Evolutionary conservation across 23 tunicate genomes (phyloP).

Genomic region (Trididemnum clinides): DNA sequence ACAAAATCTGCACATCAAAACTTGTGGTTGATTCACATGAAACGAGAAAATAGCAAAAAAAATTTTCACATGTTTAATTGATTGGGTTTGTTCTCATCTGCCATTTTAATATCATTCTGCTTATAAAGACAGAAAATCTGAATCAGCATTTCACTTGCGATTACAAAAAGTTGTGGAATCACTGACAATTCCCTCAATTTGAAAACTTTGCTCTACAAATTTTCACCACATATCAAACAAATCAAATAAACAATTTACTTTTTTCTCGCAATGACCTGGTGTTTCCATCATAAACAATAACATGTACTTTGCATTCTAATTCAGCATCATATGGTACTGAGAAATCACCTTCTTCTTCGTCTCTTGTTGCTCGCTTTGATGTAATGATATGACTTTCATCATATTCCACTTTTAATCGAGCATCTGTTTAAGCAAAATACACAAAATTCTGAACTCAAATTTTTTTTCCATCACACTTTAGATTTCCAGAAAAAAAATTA

Average conservation of each 20-base stretch:
- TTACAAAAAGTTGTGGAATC: too few species aligned
- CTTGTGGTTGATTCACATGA: too few species aligned
- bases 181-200: too few species aligned
- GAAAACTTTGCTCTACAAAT: too few species aligned
- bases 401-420: slow-evolving; percentile 73
- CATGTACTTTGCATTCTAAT: slow-evolving; percentile 91
- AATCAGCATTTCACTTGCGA: too few species aligned
- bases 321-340: slow-evolving; percentile 88
- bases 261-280: slow-evolving; percentile 67
- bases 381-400: slow-evolving; percentile 94
- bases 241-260: slow-evolving; percentile 50
- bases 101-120: too few species aligned
- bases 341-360: slow-evolving; percentile 59
- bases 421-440: slow-evolving; percentile 49
- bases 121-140: too few species aligned
- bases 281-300: slow-evolving; percentile 86
- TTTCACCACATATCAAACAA: too few species aligned
- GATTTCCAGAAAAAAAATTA: not conserved
- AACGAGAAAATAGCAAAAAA: too few species aligned
- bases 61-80: too few species aligned
- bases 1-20: too few species aligned
- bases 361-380: slow-evolving; percentile 56
- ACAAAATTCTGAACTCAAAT: not conserved
- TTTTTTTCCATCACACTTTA: not conserved
- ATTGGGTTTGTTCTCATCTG: too few species aligned